Evolutionary conservation across 37 sponge, comb jelly and placozoan species (phyloP).

Genomic region (Bolinopsis microptera): DNA sequence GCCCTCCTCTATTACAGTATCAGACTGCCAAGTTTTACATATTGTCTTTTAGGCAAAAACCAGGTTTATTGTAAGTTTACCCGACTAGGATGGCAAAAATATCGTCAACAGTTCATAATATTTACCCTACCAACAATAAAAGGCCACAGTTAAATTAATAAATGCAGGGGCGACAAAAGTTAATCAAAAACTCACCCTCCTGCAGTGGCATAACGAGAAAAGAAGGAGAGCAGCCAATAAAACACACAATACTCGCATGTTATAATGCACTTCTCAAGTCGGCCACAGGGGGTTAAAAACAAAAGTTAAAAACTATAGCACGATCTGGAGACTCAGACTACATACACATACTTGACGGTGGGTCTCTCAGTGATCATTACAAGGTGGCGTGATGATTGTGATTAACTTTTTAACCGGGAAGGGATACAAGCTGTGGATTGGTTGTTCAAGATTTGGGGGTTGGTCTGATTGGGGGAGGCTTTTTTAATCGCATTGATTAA

Average conservation of each 20-base stretch:
- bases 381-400: background rate
- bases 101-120: too few relatives aligned
- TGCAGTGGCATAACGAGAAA: background rate
- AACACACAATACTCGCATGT: background rate
- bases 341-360: background rate
- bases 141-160: too few relatives aligned
- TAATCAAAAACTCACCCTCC: background rate
- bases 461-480: background rate
- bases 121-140: too few relatives aligned
- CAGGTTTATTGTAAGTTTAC: too few relatives aligned
- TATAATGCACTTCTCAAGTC: background rate
- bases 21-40: too few relatives aligned
- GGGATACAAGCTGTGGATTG: too few relatives aligned
- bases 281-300: background rate
- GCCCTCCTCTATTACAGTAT: too few relatives aligned
- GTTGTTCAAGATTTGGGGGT: background rate
- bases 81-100: too few relatives aligned
- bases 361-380: background rate
- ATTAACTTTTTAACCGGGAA: background rate
- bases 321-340: background rate
- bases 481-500: background rate
- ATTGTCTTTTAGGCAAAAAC: too few relatives aligned
- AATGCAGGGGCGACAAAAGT: too few relatives aligned
- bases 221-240: background rate
- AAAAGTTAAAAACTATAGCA: background rate